Percentiles rank a stretch among this genome's conserved stretches.
These are phyloP conservation scores for Augochlora pura DNA, from an alignment of 1,140 invertebrate species.

Conservation along the genomic window DNA sequence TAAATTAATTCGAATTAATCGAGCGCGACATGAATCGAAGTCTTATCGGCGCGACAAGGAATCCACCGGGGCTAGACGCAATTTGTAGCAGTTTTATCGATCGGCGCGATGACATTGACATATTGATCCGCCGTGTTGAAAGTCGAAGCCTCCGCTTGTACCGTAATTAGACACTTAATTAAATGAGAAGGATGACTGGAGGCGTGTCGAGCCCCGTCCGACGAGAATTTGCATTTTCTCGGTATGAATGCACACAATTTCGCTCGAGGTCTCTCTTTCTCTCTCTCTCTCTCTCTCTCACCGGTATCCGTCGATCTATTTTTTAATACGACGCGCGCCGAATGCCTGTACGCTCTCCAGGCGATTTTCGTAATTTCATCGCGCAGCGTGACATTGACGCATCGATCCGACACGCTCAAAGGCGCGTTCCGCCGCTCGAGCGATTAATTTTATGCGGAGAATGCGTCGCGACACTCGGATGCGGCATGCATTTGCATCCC, in stretches of 20 bases:
- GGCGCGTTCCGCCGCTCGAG: too few species aligned
- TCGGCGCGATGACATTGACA: slow-evolving; percentile 20
- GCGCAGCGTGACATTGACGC: too few species aligned
- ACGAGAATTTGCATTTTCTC: slow-evolving; percentile 19
- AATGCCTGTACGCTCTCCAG: too few species aligned
- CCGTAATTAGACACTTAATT: slow-evolving; percentile 41
- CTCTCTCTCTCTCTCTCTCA: too few species aligned
- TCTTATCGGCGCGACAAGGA: slow-evolving; percentile 19
- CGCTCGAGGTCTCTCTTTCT: background rate
- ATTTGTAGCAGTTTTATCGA: slow-evolving; percentile 31
- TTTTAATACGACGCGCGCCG: too few species aligned
- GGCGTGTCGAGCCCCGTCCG: background rate
- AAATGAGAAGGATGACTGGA: slow-evolving; percentile 10
- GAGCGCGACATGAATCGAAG: background rate
- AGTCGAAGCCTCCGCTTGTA: slow-evolving; percentile 25
- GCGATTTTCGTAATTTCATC: too few species aligned
- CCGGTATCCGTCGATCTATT: background rate
- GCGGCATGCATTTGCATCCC: too few species aligned
- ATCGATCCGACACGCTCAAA: too few species aligned
- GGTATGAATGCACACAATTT: too few species aligned
- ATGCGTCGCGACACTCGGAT: too few species aligned
- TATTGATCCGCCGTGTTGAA: slow-evolving; percentile 27
- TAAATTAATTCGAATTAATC: slow-evolving; percentile 24
- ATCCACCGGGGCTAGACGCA: background rate
- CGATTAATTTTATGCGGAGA: too few species aligned